A percentile compares a stretch with the other conserved stretches of the same genome.
Evolutionary conservation across 2,888 invertebrate species (phyloP).

Genomic region (Folsomia manolachei): DNA sequence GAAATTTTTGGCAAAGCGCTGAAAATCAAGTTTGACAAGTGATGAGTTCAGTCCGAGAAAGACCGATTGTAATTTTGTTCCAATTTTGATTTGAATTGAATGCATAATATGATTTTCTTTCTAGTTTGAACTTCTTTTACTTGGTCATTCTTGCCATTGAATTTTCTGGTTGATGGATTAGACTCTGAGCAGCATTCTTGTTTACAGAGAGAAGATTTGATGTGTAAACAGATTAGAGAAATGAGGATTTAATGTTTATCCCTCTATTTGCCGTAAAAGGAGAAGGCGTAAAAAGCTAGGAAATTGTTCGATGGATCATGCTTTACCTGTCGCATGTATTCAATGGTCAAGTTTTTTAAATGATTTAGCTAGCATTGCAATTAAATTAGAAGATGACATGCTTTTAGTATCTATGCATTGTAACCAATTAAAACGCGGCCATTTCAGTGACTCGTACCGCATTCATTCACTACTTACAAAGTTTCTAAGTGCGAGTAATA

Average conservation of each 20-base stretch:
- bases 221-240: constrained; percentile 1
- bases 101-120: background rate
- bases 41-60: background rate
- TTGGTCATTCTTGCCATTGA: too few species aligned
- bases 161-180: too few species aligned
- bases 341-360: background rate
- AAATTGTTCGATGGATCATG: background rate
- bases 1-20: background rate
- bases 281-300: background rate
- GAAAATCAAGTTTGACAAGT: constrained; percentile 15
- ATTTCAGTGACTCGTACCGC: background rate
- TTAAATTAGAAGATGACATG: constrained; percentile 14
- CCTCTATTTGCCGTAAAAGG: background rate
- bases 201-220: background rate
- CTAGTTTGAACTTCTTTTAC: too few species aligned
- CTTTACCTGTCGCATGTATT: too few species aligned
- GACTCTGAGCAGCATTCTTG: too few species aligned
- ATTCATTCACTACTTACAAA: background rate
- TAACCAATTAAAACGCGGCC: background rate
- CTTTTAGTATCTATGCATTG: background rate
- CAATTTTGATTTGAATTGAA: too few species aligned
- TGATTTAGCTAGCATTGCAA: background rate
- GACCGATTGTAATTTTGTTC: background rate
- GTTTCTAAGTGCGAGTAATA: background rate
- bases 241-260: constrained; percentile 3